Evolutionary conservation across 2,888 invertebrate genomes (phyloP).

Genomic region (Sesia bembeciformis): DNA sequence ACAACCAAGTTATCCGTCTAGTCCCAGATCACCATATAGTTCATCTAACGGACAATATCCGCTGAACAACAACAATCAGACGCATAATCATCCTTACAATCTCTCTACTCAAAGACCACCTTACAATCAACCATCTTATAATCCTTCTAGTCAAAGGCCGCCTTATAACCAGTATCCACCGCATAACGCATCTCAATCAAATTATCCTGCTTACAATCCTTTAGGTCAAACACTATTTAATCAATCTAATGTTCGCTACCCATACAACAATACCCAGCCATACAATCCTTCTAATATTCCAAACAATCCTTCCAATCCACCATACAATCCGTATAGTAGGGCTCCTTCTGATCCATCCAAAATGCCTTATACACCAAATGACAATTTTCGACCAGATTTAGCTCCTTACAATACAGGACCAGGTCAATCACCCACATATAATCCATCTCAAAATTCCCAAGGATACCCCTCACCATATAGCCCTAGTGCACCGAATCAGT

Average conservation of each 20-base stretch:
- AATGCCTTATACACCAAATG: not conserved
- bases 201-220: not conserved
- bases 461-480: constrained; percentile 9
- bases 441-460: constrained; percentile 2
- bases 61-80: not conserved
- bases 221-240: not conserved
- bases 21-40: not conserved
- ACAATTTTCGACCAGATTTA: not conserved
- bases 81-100: constrained; percentile 1
- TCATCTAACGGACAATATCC: not conserved
- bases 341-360: not conserved
- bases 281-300: not conserved
- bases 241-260: not conserved
- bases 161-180: not conserved
- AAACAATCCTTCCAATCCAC: not conserved
- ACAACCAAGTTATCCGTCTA: constrained; percentile 5
- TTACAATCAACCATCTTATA: not conserved
- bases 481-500: constrained; percentile 6
- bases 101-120: constrained; percentile 2
- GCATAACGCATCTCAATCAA: not conserved
- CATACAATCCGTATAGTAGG: not conserved
- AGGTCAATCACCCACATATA: not conserved
- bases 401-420: not conserved
- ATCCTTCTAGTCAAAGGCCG: constrained; percentile 1
- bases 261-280: not conserved